Evolutionary conservation across 2,113 vertebrate genomes (phyloP).

Genomic region (Silurus glanis): DNA sequence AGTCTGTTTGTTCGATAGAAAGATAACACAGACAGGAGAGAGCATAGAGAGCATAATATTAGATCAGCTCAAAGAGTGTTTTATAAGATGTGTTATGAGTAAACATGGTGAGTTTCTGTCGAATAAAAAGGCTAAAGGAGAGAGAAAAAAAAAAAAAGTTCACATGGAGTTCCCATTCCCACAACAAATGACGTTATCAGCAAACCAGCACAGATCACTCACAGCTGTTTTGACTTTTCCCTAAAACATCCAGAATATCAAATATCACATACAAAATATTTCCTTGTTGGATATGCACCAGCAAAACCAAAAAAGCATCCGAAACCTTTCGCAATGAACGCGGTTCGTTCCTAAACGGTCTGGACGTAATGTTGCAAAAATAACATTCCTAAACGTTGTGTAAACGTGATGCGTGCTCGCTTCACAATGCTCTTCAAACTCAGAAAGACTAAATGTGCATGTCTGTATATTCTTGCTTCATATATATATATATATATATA

Average conservation of each 20-base stretch:
- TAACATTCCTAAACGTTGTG: not conserved
- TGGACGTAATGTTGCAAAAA: not conserved
- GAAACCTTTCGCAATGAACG: not conserved
- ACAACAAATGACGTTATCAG: constrained; percentile 10
- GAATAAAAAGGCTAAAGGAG: not conserved
- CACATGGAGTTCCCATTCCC: constrained; percentile 9
- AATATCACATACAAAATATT: not conserved
- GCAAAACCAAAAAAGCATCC: not conserved
- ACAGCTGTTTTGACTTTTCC: not conserved
- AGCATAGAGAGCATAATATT: constrained; percentile 30
- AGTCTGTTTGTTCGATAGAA: constrained; percentile 41
- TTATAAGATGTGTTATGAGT: constrained; percentile 30
- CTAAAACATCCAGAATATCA: not conserved
- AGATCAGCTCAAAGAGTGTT: not conserved
- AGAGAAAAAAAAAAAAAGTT: not conserved
- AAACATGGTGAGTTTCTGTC: not conserved
- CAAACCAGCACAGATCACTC: constrained; percentile 20
- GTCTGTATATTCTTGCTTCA: not conserved
- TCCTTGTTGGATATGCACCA: not conserved
- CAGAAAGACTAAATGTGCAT: not conserved
- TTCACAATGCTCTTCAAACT: not conserved
- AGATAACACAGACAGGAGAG: constrained; percentile 43
- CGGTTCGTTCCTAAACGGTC: not conserved
- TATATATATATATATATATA: not conserved
- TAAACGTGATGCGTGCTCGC: not conserved